Evolutionary conservation across 2,113 vertebrate genomes (phyloP).

Genomic region (Pelobates fuscus): DNA sequence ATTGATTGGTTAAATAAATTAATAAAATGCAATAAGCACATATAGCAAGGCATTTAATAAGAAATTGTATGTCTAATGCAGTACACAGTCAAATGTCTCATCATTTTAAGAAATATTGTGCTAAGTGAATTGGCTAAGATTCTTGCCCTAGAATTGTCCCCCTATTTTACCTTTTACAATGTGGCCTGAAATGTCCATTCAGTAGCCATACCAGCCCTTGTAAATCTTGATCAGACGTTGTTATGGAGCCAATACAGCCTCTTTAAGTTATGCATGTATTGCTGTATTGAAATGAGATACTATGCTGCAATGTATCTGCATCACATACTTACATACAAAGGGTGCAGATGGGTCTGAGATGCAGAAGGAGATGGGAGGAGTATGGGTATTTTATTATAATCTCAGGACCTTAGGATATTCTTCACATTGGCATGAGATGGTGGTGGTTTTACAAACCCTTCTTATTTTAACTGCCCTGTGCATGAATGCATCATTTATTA

Average conservation of each 20-base stretch:
- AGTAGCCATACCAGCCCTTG: not conserved
- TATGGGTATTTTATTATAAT: not conserved
- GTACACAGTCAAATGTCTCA: too few species aligned
- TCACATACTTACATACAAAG: constrained; percentile 9
- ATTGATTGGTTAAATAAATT: too few species aligned
- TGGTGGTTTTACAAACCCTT: not conserved
- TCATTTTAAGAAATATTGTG: too few species aligned
- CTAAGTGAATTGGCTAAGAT: too few species aligned
- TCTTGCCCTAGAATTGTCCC: too few species aligned
- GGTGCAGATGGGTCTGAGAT: constrained; percentile 28
- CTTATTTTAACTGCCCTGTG: not conserved
- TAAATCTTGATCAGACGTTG: not conserved
- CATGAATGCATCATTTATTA: not conserved
- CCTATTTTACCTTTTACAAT: too few species aligned
- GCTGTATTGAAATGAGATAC: constrained; percentile 19
- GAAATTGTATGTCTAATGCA: too few species aligned
- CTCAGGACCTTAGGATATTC: not conserved
- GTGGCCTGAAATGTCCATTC: too few species aligned
- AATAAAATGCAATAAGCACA: too few species aligned
- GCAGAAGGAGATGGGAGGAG: not conserved
- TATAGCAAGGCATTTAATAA: too few species aligned
- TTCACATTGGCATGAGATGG: not conserved
- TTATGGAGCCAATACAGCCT: not conserved
- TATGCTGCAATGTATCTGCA: constrained; percentile 45
- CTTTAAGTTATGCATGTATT: not conserved